Base-by-base conservation (phyloP, 1,140 invertebrate genomes). In the Mycetomoellerius zeteki region DNA sequence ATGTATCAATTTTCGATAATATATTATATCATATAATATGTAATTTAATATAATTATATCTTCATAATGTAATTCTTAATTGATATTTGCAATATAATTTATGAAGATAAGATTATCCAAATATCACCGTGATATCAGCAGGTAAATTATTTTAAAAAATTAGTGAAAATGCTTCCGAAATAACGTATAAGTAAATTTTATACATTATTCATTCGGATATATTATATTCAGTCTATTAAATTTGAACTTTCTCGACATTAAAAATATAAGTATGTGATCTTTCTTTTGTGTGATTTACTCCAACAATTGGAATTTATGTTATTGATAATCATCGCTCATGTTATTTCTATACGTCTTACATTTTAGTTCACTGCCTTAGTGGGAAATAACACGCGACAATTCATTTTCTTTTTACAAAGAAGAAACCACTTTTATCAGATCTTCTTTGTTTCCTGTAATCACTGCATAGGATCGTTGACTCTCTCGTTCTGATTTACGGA, bases 41-140 rank as follows among this genome's bases (percentile, higher is more conserved):
- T 73, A 33, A 47, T 24, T 69, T 69, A 14, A 33, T 47, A 24
- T 37, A 37, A 37, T 47, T 50, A 5, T 43, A 0, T 16, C 10
- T 67, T 67, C 21, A 43, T 5, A 24, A 43, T 3, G 4, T 43
- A 24, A 67, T 14, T 67, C n/a, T 4, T 67, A 43, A 37, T 37
- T 65, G 37, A 43, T 21, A 65, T 65, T 65, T 43, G n/a, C n/a
- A 3, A 56, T 75, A 24, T 37, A 37, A 58, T 75, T 75, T 56
- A 56, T 30, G 12, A 73, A 73, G 50, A 30, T 54, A 43, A 67
- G 10, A 54, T 33, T 54, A 54, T 71, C 10, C 4, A 58, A 75
- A 58, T 60, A 58, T 73, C 2, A 67, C 1, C 10, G 65, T 6
- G 12, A 69, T 69, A 24, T 24, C 37, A n/a, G 6, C 3, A 67